Conservation (phyloP, 2,113 vertebrate species). For the Poicephalus meyeri region DNA sequence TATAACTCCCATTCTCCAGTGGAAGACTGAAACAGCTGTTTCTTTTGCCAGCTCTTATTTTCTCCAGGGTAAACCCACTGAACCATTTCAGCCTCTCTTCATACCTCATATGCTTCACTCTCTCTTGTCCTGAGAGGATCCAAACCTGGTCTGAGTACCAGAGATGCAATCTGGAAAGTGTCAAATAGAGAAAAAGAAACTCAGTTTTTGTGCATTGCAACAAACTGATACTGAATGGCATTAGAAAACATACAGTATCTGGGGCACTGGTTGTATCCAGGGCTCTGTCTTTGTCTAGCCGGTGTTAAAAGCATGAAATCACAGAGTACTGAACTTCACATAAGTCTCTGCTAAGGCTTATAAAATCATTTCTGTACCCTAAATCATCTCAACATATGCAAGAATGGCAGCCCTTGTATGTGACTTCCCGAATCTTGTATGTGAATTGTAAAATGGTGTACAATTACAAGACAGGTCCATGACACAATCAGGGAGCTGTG, state of each 20-base stretch:
- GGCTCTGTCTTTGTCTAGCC: background rate
- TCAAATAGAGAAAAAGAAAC: background rate
- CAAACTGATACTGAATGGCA: background rate
- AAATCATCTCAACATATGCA: background rate
- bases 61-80: background rate
- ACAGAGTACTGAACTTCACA: background rate
- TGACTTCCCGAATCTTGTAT: background rate
- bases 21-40: background rate
- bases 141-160: background rate
- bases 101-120: background rate
- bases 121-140: background rate
- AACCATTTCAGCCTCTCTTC: background rate
- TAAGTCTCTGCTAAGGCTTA: background rate
- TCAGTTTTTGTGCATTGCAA: background rate
- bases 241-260: background rate
- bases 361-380: background rate
- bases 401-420: background rate
- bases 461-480: background rate
- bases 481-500: background rate
- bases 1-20: background rate
- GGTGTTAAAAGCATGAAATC: background rate
- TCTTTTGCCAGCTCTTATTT: background rate
- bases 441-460: background rate
- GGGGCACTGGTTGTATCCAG: background rate
- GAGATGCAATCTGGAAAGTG: accelerated